Evolutionary conservation across 2,113 vertebrate species (phyloP).

Genomic region (Rostratula benghalensis): DNA sequence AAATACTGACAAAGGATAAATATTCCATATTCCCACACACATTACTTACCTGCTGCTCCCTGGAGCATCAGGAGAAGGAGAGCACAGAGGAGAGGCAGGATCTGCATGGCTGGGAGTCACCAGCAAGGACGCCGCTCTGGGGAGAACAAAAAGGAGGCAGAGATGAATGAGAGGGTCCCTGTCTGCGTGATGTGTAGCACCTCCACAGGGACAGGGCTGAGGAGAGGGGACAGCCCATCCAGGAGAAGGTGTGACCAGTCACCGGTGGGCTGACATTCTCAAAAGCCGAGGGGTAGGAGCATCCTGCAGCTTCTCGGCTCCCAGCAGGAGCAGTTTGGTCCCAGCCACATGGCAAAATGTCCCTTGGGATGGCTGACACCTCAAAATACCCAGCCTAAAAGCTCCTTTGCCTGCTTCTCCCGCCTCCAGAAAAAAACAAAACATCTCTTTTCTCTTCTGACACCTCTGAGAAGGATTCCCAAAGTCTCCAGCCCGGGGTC

Average conservation of each 20-base stretch:
- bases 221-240: not conserved
- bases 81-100: constrained; percentile 25
- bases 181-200: fast-evolving
- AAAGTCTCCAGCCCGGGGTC: not conserved
- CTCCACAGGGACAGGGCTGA: not conserved
- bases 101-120: not conserved
- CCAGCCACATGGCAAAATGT: not conserved
- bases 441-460: not conserved
- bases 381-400: not conserved
- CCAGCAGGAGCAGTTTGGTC: not conserved
- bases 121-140: not conserved
- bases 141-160: not conserved
- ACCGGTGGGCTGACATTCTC: fast-evolving
- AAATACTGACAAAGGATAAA: not conserved
- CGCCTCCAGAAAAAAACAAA: fast-evolving
- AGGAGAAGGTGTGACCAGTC: not conserved
- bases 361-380: not conserved
- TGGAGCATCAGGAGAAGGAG: constrained; percentile 29
- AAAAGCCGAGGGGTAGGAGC: fast-evolving
- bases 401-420: not conserved
- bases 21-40: fast-evolving
- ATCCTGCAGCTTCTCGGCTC: not conserved
- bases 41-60: constrained; percentile 22
- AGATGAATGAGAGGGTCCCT: not conserved
- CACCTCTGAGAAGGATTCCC: not conserved